Evolutionary conservation across 2,888 invertebrate genomes (phyloP).

Genomic region (Biston betularia): DNA sequence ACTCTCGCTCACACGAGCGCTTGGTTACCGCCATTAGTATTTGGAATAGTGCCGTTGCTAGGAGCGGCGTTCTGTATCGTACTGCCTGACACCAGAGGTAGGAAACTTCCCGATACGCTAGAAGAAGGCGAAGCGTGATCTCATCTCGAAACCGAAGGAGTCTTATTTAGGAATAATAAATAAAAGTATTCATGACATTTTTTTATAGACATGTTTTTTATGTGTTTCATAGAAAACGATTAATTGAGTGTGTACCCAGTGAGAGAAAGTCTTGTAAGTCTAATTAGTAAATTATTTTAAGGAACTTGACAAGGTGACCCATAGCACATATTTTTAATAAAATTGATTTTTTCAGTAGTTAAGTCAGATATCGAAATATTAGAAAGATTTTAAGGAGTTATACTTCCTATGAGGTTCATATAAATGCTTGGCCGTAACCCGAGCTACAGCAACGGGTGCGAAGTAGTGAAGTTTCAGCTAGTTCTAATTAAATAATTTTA

Average conservation of each 20-base stretch:
- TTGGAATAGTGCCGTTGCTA: slow-evolving; percentile 89
- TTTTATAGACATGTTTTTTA: slow-evolving; percentile 29
- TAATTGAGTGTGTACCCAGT: slow-evolving; percentile 3
- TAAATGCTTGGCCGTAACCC: too few species aligned
- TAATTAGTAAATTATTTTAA: too few species aligned
- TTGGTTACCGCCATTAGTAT: slow-evolving; percentile 90
- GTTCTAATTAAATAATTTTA: too few species aligned
- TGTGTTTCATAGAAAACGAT: slow-evolving; percentile 31
- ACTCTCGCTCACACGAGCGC: slow-evolving; percentile 84
- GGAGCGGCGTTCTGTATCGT: slow-evolving; percentile 89
- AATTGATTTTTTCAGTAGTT: too few species aligned
- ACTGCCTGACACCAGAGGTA: slow-evolving; percentile 92
- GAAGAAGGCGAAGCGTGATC: slow-evolving; percentile 90
- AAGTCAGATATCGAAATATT: too few species aligned
- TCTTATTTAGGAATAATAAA: slow-evolving; percentile 33
- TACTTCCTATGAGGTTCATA: too few species aligned
- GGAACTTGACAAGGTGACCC: too few species aligned
- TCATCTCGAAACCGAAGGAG: slow-evolving; percentile 33
- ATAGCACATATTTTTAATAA: too few species aligned
- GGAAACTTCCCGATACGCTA: slow-evolving; percentile 91
- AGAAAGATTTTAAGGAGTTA: too few species aligned
- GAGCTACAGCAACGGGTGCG: too few species aligned
- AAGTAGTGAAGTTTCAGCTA: too few species aligned
- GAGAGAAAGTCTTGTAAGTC: not conserved
- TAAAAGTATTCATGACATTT: slow-evolving; percentile 50